Evolutionary conservation across 1,140 invertebrate genomes (phyloP).

Genomic region (Spodoptera litura): DNA sequence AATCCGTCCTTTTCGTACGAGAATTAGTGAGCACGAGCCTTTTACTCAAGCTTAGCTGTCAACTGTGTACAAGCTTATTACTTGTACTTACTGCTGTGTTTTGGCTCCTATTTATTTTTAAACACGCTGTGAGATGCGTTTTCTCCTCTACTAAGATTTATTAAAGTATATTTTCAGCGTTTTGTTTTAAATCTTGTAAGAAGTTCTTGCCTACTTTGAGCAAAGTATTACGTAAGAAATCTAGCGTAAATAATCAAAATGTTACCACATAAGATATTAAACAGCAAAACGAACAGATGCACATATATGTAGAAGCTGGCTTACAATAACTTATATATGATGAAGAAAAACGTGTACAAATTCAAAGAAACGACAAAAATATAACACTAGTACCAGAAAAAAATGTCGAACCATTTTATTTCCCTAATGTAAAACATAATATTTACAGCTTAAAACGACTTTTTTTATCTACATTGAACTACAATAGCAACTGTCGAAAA

Average conservation of each 20-base stretch:
- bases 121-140: too few relatives aligned
- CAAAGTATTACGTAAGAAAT: too few relatives aligned
- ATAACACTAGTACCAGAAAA: background rate
- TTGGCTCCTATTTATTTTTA: background rate
- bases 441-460: slow-evolving; percentile 31
- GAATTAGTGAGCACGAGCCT: slow-evolving; percentile 20
- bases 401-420: slow-evolving; percentile 19
- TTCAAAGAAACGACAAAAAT: background rate
- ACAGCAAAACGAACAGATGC: too few relatives aligned
- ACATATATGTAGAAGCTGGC: too few relatives aligned
- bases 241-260: too few relatives aligned
- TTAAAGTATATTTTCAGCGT: too few relatives aligned
- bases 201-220: too few relatives aligned
- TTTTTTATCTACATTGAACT: slow-evolving; percentile 8
- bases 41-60: slow-evolving; percentile 10
- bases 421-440: slow-evolving; percentile 38
- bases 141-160: too few relatives aligned
- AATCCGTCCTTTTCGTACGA: slow-evolving; percentile 24
- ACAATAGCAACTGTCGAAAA: slow-evolving; percentile 28
- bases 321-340: too few relatives aligned
- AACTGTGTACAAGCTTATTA: slow-evolving; percentile 13
- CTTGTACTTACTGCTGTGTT: background rate
- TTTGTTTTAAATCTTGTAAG: too few relatives aligned
- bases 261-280: too few relatives aligned
- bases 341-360: background rate